phyloP scores from a whole-genome alignment of 2,113 vertebrate species.

The Dasyprocta punctata region DNA sequence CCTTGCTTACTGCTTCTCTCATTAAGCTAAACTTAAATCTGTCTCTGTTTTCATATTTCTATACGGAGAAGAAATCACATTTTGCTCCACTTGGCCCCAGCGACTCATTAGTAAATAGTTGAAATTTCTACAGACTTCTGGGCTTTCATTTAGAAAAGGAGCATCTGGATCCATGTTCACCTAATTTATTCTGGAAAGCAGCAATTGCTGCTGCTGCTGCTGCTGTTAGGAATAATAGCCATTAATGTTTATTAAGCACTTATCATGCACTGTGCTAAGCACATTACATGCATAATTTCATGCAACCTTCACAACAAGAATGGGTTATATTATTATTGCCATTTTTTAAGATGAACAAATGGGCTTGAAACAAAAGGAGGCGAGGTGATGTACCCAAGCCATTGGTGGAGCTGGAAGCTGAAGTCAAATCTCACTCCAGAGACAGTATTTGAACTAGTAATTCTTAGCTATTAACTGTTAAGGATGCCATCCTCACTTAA shows the following conservation, averaged over 20 bases:
- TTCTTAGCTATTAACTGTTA: slow-evolving; percentile 13
- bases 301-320: neutral
- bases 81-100: neutral
- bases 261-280: neutral
- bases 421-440: neutral
- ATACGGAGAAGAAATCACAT: neutral
- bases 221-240: neutral
- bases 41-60: neutral
- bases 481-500: neutral
- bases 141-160: neutral
- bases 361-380: neutral
- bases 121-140: neutral
- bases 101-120: neutral
- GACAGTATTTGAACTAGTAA: neutral
- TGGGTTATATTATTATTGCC: neutral
- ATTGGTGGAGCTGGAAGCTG: neutral
- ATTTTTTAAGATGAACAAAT: neutral
- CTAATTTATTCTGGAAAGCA: slow-evolving; percentile 6
- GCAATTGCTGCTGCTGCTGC: neutral
- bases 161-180: neutral
- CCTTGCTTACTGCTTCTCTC: neutral
- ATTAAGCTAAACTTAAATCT: neutral
- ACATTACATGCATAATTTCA: neutral
- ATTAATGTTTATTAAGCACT: neutral
- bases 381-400: neutral